These are phyloP conservation scores for Drosophila recens DNA, from an alignment of 2,888 invertebrate genomes.

Conservation along the genomic window DNA sequence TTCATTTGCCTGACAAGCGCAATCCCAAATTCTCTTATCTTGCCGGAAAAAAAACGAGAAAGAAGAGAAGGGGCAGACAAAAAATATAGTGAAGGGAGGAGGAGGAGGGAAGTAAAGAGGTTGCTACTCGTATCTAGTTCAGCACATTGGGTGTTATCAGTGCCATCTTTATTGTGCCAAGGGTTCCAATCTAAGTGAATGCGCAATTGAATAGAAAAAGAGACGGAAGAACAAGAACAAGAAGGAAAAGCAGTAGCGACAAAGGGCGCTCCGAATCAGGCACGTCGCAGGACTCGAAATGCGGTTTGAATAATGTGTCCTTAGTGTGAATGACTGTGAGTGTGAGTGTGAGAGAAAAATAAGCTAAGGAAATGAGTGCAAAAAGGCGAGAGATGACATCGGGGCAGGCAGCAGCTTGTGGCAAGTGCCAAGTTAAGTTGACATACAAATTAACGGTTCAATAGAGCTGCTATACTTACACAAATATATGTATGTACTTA, in stretches of 20 bases:
- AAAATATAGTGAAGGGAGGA: neutral
- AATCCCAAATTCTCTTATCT: constrained; percentile 43
- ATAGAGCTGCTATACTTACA: constrained; percentile 59
- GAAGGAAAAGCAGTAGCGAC: constrained; percentile 7
- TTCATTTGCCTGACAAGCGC: constrained; percentile 64
- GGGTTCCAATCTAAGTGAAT: constrained; percentile 55
- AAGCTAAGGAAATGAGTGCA: constrained; percentile 19
- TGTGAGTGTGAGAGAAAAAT: constrained; percentile 14
- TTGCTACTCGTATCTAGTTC: constrained; percentile 24
- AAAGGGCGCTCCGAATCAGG: constrained; percentile 47
- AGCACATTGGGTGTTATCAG: constrained; percentile 47
- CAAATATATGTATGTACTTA: neutral
- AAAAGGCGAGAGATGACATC: constrained; percentile 13
- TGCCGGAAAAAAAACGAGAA: constrained; percentile 15
- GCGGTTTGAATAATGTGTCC: constrained; percentile 53
- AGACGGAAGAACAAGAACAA: neutral
- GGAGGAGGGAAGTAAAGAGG: constrained; percentile 24
- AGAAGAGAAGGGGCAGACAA: neutral
- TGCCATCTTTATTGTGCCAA: constrained; percentile 59
- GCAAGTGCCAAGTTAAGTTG: constrained; percentile 68
- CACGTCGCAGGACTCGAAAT: constrained; percentile 57
- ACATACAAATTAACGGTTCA: constrained; percentile 77
- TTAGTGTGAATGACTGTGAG: constrained; percentile 13
- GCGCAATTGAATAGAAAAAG: constrained; percentile 54
- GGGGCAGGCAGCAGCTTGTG: constrained; percentile 38